These are phyloP conservation scores for Penaeus monodon DNA, from an alignment of 2,888 invertebrate species.

Conservation along the genomic window DNA sequence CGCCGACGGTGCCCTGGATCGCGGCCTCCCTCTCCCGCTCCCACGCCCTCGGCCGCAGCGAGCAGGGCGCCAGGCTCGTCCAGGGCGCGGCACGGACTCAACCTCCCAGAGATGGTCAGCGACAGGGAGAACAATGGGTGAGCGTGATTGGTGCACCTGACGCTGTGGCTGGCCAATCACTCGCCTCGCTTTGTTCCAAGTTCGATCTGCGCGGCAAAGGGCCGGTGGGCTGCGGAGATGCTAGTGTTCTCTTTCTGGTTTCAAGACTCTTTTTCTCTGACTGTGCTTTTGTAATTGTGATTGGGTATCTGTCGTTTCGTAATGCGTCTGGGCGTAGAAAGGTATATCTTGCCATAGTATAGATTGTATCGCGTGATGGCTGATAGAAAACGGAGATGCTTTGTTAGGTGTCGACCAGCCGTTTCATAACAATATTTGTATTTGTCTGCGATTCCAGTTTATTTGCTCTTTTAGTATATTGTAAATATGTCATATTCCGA, in stretches of 20 bases:
- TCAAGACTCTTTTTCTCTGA: background rate
- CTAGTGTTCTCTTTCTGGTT: background rate
- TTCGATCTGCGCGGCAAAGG: conserved; percentile 54
- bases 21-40: too few species aligned
- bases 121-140: conserved; percentile 40
- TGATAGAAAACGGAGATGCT: conserved; percentile 6
- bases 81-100: background rate
- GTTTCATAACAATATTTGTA: background rate
- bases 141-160: conserved; percentile 54
- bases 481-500: too few species aligned
- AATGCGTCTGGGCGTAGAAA: too few species aligned
- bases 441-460: background rate
- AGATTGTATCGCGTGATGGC: background rate
- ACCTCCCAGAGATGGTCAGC: background rate
- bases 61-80: background rate
- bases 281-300: background rate
- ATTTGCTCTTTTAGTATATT: background rate
- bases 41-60: too few species aligned
- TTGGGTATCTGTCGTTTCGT: too few species aligned
- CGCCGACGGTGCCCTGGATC: too few species aligned
- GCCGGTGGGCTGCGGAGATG: conserved; percentile 19
- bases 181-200: conserved; percentile 45
- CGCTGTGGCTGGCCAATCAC: conserved; percentile 46
- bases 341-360: too few species aligned
- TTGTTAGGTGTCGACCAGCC: background rate